A percentile compares a stretch with the other conserved stretches of the same genome.
phyloP scores from a whole-genome alignment of 1,140 invertebrate genomes.

The Polypedilum vanderplanki region DNA sequence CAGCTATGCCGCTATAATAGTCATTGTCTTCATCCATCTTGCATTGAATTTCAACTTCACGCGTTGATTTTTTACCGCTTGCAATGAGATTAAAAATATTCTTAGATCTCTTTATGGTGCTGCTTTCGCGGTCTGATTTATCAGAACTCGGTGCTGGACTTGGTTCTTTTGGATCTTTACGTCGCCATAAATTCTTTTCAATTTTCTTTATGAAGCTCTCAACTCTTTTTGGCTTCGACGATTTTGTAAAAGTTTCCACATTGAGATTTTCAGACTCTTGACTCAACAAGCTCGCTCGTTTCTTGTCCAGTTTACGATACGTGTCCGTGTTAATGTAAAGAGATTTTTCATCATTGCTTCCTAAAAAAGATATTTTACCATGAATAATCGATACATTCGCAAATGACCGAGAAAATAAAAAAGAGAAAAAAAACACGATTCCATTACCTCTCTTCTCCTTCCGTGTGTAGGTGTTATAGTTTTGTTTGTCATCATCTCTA shows the following conservation, averaged over 20 bases:
- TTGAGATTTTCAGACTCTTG: conserved; percentile 18
- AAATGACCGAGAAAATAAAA: not conserved
- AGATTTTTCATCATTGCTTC: not conserved
- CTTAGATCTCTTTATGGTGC: conserved; percentile 9
- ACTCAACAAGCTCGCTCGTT: not conserved
- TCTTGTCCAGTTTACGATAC: conserved; percentile 20
- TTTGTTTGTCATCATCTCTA: not conserved
- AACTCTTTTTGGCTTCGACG: not conserved
- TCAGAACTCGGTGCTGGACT: not conserved
- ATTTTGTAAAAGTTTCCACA: not conserved
- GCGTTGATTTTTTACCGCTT: not conserved
- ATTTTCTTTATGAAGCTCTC: conserved; percentile 14
- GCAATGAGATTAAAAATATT: conserved; percentile 10
- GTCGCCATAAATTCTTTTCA: conserved; percentile 24
- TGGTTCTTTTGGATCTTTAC: conserved; percentile 16
- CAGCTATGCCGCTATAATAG: not conserved
- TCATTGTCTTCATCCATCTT: conserved; percentile 2
- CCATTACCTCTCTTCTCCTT: conserved; percentile 12
- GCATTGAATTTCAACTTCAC: not conserved
- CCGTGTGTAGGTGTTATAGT: conserved; percentile 16
- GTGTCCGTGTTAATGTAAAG: conserved; percentile 21
- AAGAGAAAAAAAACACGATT: not conserved
- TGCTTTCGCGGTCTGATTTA: not conserved
- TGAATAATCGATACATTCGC: not conserved
- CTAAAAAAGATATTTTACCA: conserved; percentile 19